These are phyloP conservation scores for Microcebus murinus DNA, from an alignment of 2,113 vertebrate genomes.

Conservation along the genomic window DNA sequence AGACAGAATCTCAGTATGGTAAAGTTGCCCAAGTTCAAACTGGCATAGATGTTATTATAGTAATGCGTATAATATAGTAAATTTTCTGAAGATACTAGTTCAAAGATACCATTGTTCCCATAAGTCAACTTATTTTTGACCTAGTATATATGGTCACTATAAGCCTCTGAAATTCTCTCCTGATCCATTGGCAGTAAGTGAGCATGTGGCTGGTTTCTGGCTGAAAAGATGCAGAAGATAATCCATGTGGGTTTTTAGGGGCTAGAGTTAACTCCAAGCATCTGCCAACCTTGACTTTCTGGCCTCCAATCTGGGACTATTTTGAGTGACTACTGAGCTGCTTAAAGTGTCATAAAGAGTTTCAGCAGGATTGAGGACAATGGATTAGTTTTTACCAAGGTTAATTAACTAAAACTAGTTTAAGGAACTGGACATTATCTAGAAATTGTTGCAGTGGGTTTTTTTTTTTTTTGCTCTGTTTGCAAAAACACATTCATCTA, in stretches of 20 bases:
- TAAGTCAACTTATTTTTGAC: neutral
- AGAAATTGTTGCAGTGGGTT: neutral
- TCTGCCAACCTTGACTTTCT: neutral
- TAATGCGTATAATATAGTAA: neutral
- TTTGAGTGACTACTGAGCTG: neutral
- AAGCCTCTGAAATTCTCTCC: neutral
- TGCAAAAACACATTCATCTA: neutral
- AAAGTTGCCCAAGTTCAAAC: neutral
- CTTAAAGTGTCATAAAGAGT: neutral
- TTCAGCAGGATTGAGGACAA: neutral
- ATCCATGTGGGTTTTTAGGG: neutral
- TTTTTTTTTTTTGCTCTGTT: neutral
- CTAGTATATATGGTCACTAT: neutral
- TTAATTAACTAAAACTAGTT: conserved; percentile 3
- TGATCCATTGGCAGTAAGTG: neutral
- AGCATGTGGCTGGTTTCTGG: neutral
- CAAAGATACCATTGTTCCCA: neutral
- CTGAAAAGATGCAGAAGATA: neutral
- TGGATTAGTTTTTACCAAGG: neutral
- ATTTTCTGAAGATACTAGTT: conserved; percentile 20
- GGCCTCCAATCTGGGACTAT: neutral
- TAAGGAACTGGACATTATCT: neutral
- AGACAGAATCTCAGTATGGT: neutral
- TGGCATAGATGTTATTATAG: neutral
- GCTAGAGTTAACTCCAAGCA: neutral